A percentile compares a stretch with the other conserved stretches of the same genome.
Conservation (phyloP, 2,888 invertebrate genomes). For the Dryomyza anilis region DNA sequence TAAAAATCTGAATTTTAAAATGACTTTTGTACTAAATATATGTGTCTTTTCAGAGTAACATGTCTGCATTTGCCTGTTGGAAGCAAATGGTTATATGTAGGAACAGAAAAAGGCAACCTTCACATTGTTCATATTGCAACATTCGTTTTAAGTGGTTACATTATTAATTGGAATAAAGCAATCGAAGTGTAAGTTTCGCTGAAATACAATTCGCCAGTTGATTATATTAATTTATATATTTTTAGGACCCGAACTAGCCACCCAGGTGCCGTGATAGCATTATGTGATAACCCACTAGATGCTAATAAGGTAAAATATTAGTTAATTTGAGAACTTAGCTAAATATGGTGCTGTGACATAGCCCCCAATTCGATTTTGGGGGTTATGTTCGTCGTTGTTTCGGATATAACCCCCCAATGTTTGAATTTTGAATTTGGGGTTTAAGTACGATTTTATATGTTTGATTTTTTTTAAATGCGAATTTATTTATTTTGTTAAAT, state of each 20-base stretch:
- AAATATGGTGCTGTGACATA: no score
- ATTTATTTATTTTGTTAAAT: no score
- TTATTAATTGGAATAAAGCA: slow-evolving; percentile 99
- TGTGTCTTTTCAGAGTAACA: slow-evolving; percentile 75
- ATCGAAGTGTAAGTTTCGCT: slow-evolving; percentile 91
- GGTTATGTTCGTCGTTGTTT: no score
- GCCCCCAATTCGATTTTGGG: no score
- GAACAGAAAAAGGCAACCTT: slow-evolving; percentile 97
- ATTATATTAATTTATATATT: slow-evolving; percentile 49
- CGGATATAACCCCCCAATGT: no score
- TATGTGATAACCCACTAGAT: slow-evolving; percentile 96
- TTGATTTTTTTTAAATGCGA: no score
- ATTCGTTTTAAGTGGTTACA: slow-evolving; percentile 95
- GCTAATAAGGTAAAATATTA: slow-evolving; percentile 81
- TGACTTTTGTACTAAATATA: neutral
- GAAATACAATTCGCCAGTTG: neutral
- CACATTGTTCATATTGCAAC: slow-evolving; percentile 96
- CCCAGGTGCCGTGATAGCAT: slow-evolving; percentile 94
- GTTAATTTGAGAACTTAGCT: no score
- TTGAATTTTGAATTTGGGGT: no score
- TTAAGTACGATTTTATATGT: no score
- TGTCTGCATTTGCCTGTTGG: slow-evolving; percentile 94
- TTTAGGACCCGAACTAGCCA: slow-evolving; percentile 91
- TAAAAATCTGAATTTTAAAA: neutral
- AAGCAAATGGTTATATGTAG: slow-evolving; percentile 98